These are phyloP conservation scores for Prietella phreatophila DNA, from an alignment of 2,113 vertebrate genomes.

Conservation along the genomic window DNA sequence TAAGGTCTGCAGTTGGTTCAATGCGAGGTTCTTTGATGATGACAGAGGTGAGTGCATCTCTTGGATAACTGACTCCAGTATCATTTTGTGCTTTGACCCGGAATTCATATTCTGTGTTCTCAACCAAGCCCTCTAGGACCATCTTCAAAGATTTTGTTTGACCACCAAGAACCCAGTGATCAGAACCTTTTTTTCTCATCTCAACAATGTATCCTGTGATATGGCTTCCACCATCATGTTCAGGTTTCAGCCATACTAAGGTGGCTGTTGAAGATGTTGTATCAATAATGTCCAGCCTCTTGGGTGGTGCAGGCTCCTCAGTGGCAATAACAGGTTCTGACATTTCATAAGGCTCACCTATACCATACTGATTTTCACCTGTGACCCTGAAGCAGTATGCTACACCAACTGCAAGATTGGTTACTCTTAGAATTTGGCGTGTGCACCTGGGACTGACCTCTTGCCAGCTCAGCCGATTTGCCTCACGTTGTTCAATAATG, in stretches of 20 bases:
- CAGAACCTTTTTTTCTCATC: conserved; percentile 84
- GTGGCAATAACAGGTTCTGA: conserved; percentile 91
- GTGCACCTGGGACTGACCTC: conserved; percentile 84
- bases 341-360: conserved; percentile 90
- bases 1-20: conserved; percentile 95
- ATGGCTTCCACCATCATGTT: conserved; percentile 94
- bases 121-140: conserved; percentile 83
- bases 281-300: conserved; percentile 90
- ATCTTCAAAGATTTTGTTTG: conserved; percentile 88
- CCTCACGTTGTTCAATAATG: conserved; percentile 90
- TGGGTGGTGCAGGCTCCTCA: conserved; percentile 93
- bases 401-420: conserved; percentile 81
- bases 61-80: conserved; percentile 90
- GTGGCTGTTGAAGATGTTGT: conserved; percentile 87
- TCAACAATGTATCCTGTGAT: conserved; percentile 90
- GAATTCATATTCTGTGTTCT: conserved; percentile 96
- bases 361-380: conserved; percentile 91
- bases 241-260: conserved; percentile 94
- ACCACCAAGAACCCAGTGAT: conserved; percentile 83
- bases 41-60: conserved; percentile 89
- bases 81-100: conserved; percentile 92
- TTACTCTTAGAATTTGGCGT: conserved; percentile 86
- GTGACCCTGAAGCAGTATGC: conserved; percentile 90
- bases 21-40: conserved; percentile 96
- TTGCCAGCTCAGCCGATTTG: conserved; percentile 93